Evolutionary conservation across 2,888 invertebrate genomes (phyloP).

Genomic region (Pharmacophagus antenor): DNA sequence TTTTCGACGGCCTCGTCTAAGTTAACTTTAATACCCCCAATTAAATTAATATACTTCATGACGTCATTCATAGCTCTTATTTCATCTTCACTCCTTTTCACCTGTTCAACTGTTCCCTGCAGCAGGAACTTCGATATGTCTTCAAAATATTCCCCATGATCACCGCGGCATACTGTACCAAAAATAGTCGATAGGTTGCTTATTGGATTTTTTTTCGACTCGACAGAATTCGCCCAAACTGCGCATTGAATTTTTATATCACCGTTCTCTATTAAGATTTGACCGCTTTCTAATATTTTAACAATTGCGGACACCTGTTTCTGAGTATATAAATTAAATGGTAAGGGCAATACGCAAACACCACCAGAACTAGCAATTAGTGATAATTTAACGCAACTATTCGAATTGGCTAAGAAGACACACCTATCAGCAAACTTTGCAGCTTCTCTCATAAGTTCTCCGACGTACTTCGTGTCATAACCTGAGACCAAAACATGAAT

Average conservation of each 20-base stretch:
- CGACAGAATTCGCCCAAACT: conserved; percentile 68
- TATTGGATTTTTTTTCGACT: conserved; percentile 60
- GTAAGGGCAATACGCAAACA: conserved; percentile 59
- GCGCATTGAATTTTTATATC: conserved; percentile 54
- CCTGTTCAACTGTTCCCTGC: conserved; percentile 48
- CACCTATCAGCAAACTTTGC: conserved; percentile 55
- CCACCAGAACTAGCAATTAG: conserved; percentile 60
- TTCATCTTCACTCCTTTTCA: conserved; percentile 46
- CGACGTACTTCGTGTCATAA: conserved; percentile 58
- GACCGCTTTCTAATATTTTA: conserved; percentile 58
- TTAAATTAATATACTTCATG: conserved; percentile 53
- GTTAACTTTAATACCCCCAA: conserved; percentile 55
- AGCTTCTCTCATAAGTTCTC: conserved; percentile 58
- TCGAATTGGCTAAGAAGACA: conserved; percentile 49
- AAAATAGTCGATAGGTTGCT: conserved; percentile 63
- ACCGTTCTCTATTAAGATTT: conserved; percentile 46
- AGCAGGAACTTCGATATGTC: conserved; percentile 60
- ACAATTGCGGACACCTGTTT: conserved; percentile 54
- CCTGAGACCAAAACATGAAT: conserved; percentile 62
- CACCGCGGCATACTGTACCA: conserved; percentile 61
- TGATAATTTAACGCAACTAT: conserved; percentile 47
- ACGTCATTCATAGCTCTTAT: conserved; percentile 52
- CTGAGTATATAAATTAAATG: conserved; percentile 61
- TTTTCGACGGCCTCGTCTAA: conserved; percentile 51
- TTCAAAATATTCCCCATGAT: conserved; percentile 57